Evolutionary conservation across 2,113 vertebrate genomes (phyloP).

Genomic region (Indicator indicator): DNA sequence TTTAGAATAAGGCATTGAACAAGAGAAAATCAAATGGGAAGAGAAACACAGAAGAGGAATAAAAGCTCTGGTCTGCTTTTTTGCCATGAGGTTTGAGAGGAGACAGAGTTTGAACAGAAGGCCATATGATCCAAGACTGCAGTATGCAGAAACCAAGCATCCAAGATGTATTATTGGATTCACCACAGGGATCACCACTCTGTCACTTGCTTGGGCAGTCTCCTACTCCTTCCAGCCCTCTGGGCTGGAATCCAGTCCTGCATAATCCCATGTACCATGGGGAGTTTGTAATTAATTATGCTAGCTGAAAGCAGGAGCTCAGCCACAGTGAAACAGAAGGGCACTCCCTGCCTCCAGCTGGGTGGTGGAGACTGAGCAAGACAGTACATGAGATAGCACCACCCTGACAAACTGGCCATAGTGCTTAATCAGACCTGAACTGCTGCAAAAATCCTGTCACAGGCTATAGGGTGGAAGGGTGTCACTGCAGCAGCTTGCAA

Average conservation of each 20-base stretch:
- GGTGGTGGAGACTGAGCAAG: not conserved
- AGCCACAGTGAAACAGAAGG: not conserved
- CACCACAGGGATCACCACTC: accelerated
- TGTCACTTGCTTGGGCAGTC: not conserved
- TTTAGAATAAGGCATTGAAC: not conserved
- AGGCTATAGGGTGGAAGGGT: not conserved
- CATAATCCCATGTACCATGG: accelerated
- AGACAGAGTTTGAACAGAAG: not conserved
- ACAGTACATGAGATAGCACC: not conserved
- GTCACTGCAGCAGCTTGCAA: accelerated
- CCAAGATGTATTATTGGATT: not conserved
- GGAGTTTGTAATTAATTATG: not conserved
- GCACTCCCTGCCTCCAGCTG: not conserved
- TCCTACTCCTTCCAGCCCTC: not conserved
- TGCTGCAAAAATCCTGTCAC: not conserved
- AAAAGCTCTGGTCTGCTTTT: not conserved
- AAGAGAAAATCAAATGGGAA: not conserved
- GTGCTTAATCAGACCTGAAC: not conserved
- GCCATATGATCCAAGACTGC: accelerated
- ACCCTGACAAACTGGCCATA: accelerated
- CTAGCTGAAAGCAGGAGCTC: not conserved
- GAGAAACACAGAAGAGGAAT: not conserved
- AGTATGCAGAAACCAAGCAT: not conserved
- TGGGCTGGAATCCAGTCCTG: not conserved
- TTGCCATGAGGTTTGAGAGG: not conserved